Conservation (phyloP, 2,113 vertebrate genomes). For the Xenopus tropicalis region DNA sequence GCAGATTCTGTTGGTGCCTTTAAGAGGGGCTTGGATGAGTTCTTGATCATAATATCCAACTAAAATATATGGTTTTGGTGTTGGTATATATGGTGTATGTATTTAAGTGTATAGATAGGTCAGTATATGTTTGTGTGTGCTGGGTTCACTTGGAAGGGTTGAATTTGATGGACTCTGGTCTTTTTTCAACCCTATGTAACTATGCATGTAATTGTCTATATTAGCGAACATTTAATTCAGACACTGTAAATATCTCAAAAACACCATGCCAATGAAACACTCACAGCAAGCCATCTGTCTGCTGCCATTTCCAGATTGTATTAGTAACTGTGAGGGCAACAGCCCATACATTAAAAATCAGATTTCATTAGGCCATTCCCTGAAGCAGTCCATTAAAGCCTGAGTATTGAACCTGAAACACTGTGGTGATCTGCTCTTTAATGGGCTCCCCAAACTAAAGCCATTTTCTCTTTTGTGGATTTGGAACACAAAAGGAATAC, state of each 20-base stretch:
- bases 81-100: too few relatives aligned
- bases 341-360: slow-evolving; percentile 57
- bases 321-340: slow-evolving; percentile 57
- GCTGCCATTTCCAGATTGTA: slow-evolving; percentile 59
- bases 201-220: too few relatives aligned
- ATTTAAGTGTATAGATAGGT: too few relatives aligned
- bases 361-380: slow-evolving; percentile 51
- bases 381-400: slow-evolving; percentile 48
- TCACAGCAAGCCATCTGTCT: slow-evolving; percentile 50
- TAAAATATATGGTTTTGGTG: too few relatives aligned
- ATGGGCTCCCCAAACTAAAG: slow-evolving; percentile 49
- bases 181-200: too few relatives aligned
- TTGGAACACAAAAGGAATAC: too few relatives aligned
- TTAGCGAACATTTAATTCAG: slow-evolving; percentile 30
- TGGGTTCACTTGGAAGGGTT: too few relatives aligned
- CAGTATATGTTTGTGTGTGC: too few relatives aligned
- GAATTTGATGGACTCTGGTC: too few relatives aligned
- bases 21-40: too few relatives aligned
- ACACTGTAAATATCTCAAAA: slow-evolving; percentile 49
- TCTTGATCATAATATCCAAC: too few relatives aligned
- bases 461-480: slow-evolving; percentile 16
- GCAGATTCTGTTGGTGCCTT: too few relatives aligned
- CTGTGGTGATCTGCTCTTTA: slow-evolving; percentile 48
- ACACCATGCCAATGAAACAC: slow-evolving; percentile 45
- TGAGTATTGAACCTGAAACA: slow-evolving; percentile 29